Evolutionary conservation across 92 coral and sea anemone species (phyloP).

Genomic region (Palythoa caribaeorum): DNA sequence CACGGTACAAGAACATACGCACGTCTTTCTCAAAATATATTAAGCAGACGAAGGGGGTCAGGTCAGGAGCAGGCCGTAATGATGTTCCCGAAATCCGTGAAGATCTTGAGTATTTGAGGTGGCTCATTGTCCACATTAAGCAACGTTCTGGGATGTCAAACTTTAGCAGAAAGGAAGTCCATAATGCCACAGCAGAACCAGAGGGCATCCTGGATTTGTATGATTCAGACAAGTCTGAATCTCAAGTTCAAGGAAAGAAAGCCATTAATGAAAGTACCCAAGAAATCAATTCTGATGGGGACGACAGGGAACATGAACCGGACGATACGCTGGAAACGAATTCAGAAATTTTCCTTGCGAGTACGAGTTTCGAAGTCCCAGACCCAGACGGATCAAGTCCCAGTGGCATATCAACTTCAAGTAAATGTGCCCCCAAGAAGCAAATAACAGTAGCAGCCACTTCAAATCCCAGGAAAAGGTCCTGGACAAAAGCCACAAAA

Average conservation of each 20-base stretch:
- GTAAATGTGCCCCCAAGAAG: constrained; percentile 17
- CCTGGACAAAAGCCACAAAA: constrained; percentile 26
- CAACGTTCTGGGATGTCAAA: constrained; percentile 22
- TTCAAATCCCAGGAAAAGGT: constrained; percentile 33
- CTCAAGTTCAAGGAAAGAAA: constrained; percentile 27
- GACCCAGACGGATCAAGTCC: constrained; percentile 32
- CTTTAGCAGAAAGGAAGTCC: constrained; percentile 18
- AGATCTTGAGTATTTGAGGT: constrained; percentile 22
- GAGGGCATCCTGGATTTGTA: constrained; percentile 11
- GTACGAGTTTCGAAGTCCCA: constrained; percentile 27
- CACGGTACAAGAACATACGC: constrained; percentile 32
- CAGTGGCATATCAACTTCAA: constrained; percentile 21
- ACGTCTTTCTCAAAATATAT: constrained; percentile 39
- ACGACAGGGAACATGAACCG: constrained; percentile 12
- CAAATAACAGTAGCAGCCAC: constrained; percentile 19
- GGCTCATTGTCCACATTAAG: constrained; percentile 44
- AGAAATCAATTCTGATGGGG: constrained; percentile 38
- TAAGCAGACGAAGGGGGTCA: neutral
- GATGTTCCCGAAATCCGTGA: constrained; percentile 6
- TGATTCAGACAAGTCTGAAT: constrained; percentile 31
- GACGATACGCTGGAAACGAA: constrained; percentile 28
- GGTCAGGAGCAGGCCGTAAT: constrained; percentile 17
- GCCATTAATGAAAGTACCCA: constrained; percentile 12
- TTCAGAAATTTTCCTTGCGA: constrained; percentile 19
- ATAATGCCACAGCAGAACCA: constrained; percentile 27